Evolutionary conservation across 2,113 vertebrate species (phyloP).

Genomic region (Chaetodon trifascialis): DNA sequence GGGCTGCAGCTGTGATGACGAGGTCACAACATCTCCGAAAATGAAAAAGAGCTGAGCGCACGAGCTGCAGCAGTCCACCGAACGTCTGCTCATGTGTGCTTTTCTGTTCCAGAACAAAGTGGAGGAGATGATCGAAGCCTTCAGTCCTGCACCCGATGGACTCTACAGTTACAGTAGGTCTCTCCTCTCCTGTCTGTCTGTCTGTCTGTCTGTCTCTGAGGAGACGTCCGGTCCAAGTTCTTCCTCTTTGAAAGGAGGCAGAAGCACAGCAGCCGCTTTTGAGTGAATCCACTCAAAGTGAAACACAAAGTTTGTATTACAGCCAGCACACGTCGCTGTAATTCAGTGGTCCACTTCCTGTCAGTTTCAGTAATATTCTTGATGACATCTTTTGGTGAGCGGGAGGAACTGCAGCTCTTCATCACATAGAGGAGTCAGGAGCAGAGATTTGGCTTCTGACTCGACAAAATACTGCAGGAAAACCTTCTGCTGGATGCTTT

Average conservation of each 20-base stretch:
- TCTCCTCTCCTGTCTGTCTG: background rate
- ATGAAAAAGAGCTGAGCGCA: background rate
- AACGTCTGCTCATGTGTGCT: background rate
- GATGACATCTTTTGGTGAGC: background rate
- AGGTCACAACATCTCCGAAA: slow-evolving; percentile 78
- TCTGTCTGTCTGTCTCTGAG: background rate
- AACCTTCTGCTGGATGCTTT: background rate
- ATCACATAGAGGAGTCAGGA: too few relatives aligned
- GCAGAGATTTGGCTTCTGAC: too few relatives aligned
- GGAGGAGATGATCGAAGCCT: slow-evolving; percentile 87
- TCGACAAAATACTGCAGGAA: background rate
- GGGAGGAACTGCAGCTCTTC: too few relatives aligned
- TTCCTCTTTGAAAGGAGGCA: too few relatives aligned
- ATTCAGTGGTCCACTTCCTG: background rate
- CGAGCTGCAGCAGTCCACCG: too few relatives aligned
- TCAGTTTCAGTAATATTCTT: background rate
- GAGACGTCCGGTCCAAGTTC: background rate
- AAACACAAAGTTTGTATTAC: too few relatives aligned
- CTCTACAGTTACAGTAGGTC: slow-evolving; percentile 64
- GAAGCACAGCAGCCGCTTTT: too few relatives aligned
- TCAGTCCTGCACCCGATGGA: slow-evolving; percentile 84
- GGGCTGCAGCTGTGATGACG: slow-evolving; percentile 94
- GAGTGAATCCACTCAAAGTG: too few relatives aligned
- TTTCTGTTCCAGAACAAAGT: slow-evolving; percentile 90
- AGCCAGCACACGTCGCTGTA: too few relatives aligned